A percentile compares a stretch with the other conserved stretches of the same genome.
Conservation (phyloP, 2,888 invertebrate genomes). For the Platynereis dumerilii region DNA sequence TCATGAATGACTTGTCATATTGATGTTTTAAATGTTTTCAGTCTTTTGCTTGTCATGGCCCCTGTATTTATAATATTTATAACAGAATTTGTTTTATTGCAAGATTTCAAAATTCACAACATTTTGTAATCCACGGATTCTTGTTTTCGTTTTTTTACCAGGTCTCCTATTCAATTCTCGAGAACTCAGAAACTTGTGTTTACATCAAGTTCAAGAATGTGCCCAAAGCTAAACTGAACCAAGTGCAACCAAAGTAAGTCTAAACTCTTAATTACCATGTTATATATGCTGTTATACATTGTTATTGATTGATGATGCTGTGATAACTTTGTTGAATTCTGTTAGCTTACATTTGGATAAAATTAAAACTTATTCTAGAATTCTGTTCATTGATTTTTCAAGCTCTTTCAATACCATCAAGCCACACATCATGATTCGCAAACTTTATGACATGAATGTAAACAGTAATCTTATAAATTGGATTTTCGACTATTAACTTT, state of each 20-base stretch:
- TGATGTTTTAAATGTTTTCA: neutral
- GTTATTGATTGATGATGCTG: neutral
- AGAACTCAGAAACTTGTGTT: constrained; percentile 76
- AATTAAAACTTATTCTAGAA: neutral
- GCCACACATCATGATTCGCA: no score
- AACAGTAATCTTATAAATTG: no score
- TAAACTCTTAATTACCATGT: no score
- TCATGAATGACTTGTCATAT: neutral
- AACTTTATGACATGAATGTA: no score
- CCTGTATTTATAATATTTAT: neutral
- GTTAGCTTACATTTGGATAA: no score
- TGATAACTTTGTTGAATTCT: no score
- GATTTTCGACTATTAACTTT: no score
- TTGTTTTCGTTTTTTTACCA: constrained; percentile 58
- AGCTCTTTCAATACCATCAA: no score
- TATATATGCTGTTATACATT: neutral
- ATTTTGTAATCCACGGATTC: no score
- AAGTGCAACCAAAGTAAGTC: constrained; percentile 70
- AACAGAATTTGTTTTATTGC: no score
- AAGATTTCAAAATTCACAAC: no score
- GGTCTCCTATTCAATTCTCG: constrained; percentile 74
- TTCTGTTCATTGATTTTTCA: neutral
- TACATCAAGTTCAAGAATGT: constrained; percentile 79
- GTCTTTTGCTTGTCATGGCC: neutral
- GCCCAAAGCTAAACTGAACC: constrained; percentile 72